Evolutionary conservation across 2,797 vertebrate genomes (phyloP).

Genomic region (Serranus cabrilla): DNA sequence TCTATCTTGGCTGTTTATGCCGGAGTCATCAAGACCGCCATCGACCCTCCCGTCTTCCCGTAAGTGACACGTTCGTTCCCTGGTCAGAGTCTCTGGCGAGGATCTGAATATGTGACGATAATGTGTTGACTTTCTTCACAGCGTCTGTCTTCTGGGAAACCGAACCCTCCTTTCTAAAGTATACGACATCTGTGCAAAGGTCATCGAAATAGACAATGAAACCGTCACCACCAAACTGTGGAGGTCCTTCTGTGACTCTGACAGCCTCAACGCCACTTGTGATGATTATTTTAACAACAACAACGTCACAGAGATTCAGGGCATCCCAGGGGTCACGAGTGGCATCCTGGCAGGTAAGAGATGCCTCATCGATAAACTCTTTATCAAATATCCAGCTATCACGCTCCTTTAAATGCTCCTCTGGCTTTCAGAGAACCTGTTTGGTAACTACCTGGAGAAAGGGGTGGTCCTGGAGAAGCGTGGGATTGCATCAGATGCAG

Average conservation of each 20-base stretch:
- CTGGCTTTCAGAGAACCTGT: slow-evolving; percentile 91
- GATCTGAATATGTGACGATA: background rate
- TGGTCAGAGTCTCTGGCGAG: background rate
- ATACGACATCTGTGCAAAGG: slow-evolving; percentile 94
- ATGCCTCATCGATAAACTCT: background rate
- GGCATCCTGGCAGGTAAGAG: slow-evolving; percentile 93
- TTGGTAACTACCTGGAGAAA: slow-evolving; percentile 93
- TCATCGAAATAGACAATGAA: slow-evolving; percentile 92
- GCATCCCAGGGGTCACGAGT: slow-evolving; percentile 95
- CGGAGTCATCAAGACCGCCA: slow-evolving; percentile 95
- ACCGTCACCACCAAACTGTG: slow-evolving; percentile 95
- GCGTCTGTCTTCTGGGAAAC: slow-evolving; percentile 96
- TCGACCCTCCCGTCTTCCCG: slow-evolving; percentile 96
- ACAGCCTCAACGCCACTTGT: slow-evolving; percentile 94
- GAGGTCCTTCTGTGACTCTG: slow-evolving; percentile 95
- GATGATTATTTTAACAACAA: slow-evolving; percentile 95
- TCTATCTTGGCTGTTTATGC: slow-evolving; percentile 97
- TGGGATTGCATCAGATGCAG: slow-evolving; percentile 80
- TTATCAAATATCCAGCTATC: background rate
- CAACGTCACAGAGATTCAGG: slow-evolving; percentile 94
- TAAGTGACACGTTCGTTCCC: slow-evolving; percentile 63
- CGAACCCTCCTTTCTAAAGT: slow-evolving; percentile 92
- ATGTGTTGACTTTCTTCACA: slow-evolving; percentile 63
- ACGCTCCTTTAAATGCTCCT: background rate
- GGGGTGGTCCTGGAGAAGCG: slow-evolving; percentile 91